Conservation (phyloP, 2,113 vertebrate species). For the Aegithalos caudatus region DNA sequence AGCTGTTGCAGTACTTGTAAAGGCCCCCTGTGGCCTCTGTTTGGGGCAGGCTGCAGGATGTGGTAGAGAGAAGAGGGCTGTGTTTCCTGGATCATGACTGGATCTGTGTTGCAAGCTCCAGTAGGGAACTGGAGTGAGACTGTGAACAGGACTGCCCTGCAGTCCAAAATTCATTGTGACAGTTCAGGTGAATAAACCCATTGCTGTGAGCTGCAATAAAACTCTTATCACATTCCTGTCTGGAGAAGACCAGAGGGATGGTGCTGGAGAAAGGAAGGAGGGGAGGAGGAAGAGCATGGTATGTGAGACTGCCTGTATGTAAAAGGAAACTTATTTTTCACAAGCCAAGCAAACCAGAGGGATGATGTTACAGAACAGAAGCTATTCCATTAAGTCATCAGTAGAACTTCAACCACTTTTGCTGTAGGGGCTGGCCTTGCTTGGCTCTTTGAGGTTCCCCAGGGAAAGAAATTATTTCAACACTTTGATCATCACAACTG, state of each 20-base stretch:
- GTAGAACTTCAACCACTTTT: background rate
- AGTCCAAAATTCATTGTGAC: background rate
- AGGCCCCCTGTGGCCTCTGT: background rate
- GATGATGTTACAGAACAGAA: background rate
- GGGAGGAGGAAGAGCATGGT: background rate
- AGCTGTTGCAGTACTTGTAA: background rate
- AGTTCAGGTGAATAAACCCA: background rate
- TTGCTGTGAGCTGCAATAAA: background rate
- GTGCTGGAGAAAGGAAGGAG: background rate
- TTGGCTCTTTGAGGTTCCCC: background rate
- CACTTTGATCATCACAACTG: background rate
- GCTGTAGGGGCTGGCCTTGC: background rate
- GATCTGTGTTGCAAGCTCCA: background rate
- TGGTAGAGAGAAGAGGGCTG: background rate
- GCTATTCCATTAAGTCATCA: background rate
- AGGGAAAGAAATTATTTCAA: background rate
- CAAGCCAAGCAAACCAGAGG: background rate
- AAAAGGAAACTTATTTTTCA: background rate
- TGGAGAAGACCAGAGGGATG: background rate
- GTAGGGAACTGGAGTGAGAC: background rate
- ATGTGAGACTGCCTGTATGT: background rate
- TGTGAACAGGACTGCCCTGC: background rate
- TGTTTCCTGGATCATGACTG: background rate
- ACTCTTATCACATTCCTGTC: background rate
- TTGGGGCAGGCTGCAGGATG: background rate